Base-by-base conservation (phyloP, 2,888 invertebrate species). In the Diarsia brunnea region DNA sequence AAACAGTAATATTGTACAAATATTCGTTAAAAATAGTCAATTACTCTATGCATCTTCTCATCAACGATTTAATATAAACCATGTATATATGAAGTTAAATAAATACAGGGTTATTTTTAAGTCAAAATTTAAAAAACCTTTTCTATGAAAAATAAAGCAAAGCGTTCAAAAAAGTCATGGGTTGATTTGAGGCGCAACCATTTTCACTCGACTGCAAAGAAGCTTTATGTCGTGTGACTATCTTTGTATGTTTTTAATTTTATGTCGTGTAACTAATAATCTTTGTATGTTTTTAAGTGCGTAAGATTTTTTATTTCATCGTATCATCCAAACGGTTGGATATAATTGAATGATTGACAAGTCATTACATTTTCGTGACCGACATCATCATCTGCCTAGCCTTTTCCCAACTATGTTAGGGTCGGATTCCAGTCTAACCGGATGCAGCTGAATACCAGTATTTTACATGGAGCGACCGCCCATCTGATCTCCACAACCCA, bases 61-160 rank as follows among this genome's bases (percentile, higher is more conserved):
- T 73, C 43, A 61, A 73, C 51, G 27, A 45, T 61, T 51, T 12
- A 27, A 51, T 73, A 60, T 49, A 31, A 73, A 61, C n/a, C 43
- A 38, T 63, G 43, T 58, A 47, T 16, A 16, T 31, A 55, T 14
- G 14, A 55, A 19, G n/a, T 72, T 31, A 1, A 38, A 38, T 38
- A 69, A 55, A 55, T 45, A 16, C 24, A 53, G 53, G 53, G n/a
- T 8, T 4, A 16, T 27, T 51, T 61, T 53, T 47, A 47, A 38
- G 12, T 2, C 8, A n/a, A 43, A 61, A 53, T 61, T 5, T 72
- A 4, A 12, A 43, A 3, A 31, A 27, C 14, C 4, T 43, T 60
- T 27, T 10, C 5, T 43, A n/a, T 51, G n/a, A 31, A 45, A 24
- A 55, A 68, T 31, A 51, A 21, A n/a, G 12, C 16, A 47, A 21